Base-by-base conservation (phyloP, 2,113 vertebrate genomes). In the Ctenomys sociabilis region DNA sequence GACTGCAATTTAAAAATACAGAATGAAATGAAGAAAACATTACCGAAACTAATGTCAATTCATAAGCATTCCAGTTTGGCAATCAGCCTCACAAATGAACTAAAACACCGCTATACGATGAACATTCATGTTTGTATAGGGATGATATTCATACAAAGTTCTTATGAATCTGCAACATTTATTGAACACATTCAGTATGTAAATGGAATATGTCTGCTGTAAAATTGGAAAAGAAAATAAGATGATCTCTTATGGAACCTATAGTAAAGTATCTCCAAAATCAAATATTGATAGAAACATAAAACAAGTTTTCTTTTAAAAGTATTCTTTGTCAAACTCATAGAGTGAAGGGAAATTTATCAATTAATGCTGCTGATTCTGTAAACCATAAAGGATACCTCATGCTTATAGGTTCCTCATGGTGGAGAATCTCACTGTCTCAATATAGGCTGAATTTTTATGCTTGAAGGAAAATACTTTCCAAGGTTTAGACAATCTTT, bases 1-100 rank as follows among this genome's bases (percentile, higher is more conserved):
- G 80, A 92, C 54, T 92, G 3, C 3, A 92, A 95, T 95, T 94
- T 95, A 77, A 96, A 96, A 93, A 85, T 77, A 90, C 63, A 92
- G 92, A 93, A 66, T 57, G 32, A 92, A 94, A 91, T 93, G 54
- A 92, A 88, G 54, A 88, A 93, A 92, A 72, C 19, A 88, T 84
- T 91, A 87, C 63, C 59, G 85, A 14, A 96, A 90, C 35, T 70
- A 93, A 85, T 91, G 63, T 35, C 19, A 94, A 80, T 90, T 95
- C 49, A 90, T 66, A 85, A 89, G 80, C 8, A 52, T 92, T 66
- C 24, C 54, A 70, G 40, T 95, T 95, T 82, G 19, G 16, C 75
- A 95, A 66, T 83, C 35, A 90, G 43, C 22, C 32, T 88, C 83
- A 85, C 35, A 90, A 90, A 95, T 95, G 16, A 90, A 92, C 49